Evolutionary conservation across 2,113 vertebrate species (phyloP).

Genomic region (Melanotaenia duboulayi): DNA sequence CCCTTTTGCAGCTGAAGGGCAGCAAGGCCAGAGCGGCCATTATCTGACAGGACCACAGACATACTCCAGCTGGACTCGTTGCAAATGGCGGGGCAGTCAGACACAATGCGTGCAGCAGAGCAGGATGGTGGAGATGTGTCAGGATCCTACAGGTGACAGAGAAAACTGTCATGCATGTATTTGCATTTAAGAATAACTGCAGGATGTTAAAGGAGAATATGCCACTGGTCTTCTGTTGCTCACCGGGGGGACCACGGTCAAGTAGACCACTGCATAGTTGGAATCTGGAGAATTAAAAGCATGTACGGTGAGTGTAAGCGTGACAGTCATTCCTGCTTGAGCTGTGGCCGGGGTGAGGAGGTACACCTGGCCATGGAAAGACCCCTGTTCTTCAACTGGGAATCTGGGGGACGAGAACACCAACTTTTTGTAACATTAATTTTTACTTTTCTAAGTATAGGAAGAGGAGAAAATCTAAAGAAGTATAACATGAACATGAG

Average conservation of each 20-base stretch:
- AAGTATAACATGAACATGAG: too few relatives aligned
- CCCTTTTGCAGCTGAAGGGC: slow-evolving; percentile 74
- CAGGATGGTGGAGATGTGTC: slow-evolving; percentile 77
- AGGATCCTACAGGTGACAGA: slow-evolving; percentile 60
- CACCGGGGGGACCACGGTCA: slow-evolving; percentile 81
- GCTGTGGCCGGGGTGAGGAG: slow-evolving; percentile 77
- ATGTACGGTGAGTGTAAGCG: slow-evolving; percentile 79
- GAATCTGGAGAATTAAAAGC: slow-evolving; percentile 65
- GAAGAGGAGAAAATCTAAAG: too few relatives aligned
- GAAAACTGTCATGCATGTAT: background rate
- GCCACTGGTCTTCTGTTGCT: slow-evolving; percentile 10
- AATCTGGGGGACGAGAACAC: slow-evolving; percentile 64
- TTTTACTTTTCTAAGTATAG: too few relatives aligned
- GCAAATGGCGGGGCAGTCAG: slow-evolving; percentile 69
- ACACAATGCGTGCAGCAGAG: slow-evolving; percentile 56
- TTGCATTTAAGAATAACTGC: background rate
- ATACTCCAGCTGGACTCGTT: slow-evolving; percentile 72
- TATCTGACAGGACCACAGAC: slow-evolving; percentile 76
- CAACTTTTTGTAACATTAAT: too few relatives aligned
- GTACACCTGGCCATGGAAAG: slow-evolving; percentile 72
- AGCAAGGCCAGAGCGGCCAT: slow-evolving; percentile 79
- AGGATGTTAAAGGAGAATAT: background rate
- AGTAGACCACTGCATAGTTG: slow-evolving; percentile 82
- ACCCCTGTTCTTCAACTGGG: slow-evolving; percentile 65
- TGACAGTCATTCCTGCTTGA: slow-evolving; percentile 70